phyloP scores from a whole-genome alignment of 2,888 invertebrate species.

The Athalia cordata region DNA sequence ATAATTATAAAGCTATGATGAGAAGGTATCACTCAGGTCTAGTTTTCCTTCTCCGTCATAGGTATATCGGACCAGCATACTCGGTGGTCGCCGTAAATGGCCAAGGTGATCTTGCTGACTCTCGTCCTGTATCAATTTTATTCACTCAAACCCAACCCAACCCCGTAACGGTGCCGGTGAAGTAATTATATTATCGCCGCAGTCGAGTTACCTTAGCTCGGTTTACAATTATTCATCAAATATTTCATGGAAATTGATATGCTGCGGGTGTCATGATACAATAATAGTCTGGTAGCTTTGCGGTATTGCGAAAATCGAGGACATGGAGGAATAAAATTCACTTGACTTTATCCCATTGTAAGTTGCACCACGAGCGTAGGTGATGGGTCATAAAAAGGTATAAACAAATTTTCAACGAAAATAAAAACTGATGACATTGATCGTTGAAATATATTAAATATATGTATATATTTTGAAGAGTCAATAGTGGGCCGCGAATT shows the following conservation, averaged over 20 bases:
- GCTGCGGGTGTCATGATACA: too few species aligned
- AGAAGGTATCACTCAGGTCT: slow-evolving; percentile 27
- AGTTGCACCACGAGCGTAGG: too few species aligned
- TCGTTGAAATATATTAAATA: slow-evolving; percentile 37
- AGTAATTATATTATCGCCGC: slow-evolving; percentile 2
- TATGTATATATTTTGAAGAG: background rate
- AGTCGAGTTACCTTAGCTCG: background rate
- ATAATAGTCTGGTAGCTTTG: too few species aligned
- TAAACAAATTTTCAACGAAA: background rate
- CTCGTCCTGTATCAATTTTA: slow-evolving; percentile 8
- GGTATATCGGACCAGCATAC: too few species aligned
- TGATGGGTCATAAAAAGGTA: background rate
- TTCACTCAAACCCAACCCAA: background rate
- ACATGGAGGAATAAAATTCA: background rate
- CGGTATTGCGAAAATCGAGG: background rate
- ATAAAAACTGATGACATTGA: slow-evolving; percentile 28
- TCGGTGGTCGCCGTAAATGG: slow-evolving; percentile 45
- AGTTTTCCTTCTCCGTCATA: slow-evolving; percentile 17
- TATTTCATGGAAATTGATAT: background rate
- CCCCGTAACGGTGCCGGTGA: background rate
- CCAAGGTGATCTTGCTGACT: slow-evolving; percentile 50
- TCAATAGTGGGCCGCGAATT: slow-evolving; percentile 28
- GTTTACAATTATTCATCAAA: slow-evolving; percentile 2
- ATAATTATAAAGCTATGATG: background rate
- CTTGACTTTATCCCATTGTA: too few species aligned